phyloP scores from a whole-genome alignment of 2,797 vertebrate genomes.

The Antennarius maculatus region DNA sequence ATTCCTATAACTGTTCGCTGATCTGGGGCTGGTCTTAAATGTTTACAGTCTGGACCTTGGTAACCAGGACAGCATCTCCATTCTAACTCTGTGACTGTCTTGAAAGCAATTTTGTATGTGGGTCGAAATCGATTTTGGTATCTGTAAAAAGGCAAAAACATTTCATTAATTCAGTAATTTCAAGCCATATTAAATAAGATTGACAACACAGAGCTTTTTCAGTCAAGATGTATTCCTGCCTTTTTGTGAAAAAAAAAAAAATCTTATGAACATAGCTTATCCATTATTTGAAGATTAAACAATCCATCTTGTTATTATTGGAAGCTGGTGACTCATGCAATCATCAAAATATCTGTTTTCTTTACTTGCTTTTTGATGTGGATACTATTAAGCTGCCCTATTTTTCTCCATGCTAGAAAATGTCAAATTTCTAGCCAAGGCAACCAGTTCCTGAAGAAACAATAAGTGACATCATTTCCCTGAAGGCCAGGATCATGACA shows the following conservation, averaged over 20 bases:
- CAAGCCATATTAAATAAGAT: constrained; percentile 1
- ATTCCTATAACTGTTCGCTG: constrained; percentile 56
- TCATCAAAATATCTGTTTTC: constrained; percentile 14
- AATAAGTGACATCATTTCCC: constrained; percentile 75
- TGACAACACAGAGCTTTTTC: constrained; percentile 2
- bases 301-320: constrained; percentile 7
- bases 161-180: constrained; percentile 10
- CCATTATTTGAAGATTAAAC: not conserved
- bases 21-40: constrained; percentile 82
- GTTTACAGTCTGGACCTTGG: constrained; percentile 89
- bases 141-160: constrained; percentile 72
- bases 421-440: constrained; percentile 41
- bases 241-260: not conserved
- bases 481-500: constrained; percentile 57
- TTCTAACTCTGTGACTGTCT: constrained; percentile 91
- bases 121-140: constrained; percentile 89
- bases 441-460: constrained; percentile 61
- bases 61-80: constrained; percentile 97
- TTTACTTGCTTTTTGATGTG: not conserved
- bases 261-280: not conserved
- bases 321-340: constrained; percentile 16
- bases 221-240: not conserved
- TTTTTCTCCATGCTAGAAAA: constrained; percentile 14
- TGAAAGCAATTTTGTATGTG: constrained; percentile 89
- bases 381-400: constrained; percentile 20